Percentiles rank a stretch among this genome's conserved stretches.
Evolutionary conservation across 2,888 invertebrate species (phyloP).

Genomic region (Mactromeris polynyma): DNA sequence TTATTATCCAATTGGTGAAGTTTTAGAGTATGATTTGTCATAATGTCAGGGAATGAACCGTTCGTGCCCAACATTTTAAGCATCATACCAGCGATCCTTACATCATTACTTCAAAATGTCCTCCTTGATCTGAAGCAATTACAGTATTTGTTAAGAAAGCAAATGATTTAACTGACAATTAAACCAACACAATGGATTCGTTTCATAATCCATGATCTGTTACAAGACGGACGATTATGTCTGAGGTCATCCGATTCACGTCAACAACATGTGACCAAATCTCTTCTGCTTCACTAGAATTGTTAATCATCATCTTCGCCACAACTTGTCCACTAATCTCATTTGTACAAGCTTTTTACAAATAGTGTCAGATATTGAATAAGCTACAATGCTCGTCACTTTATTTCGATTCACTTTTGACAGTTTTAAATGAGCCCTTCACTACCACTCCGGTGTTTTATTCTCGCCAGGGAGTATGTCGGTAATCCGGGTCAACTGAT

Average conservation of each 20-base stretch:
- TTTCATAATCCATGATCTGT: background rate
- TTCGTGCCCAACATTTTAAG: too few species aligned
- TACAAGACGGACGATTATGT: background rate
- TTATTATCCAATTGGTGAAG: too few species aligned
- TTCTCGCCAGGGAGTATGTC: constrained; percentile 1
- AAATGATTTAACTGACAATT: constrained; percentile 9
- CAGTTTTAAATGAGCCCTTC: constrained; percentile 35
- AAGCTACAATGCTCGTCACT: constrained; percentile 28
- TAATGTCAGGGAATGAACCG: too few species aligned
- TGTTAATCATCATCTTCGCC: constrained; percentile 11
- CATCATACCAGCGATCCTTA: too few species aligned
- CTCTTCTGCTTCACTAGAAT: background rate
- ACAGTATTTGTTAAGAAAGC: background rate
- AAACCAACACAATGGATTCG: background rate
- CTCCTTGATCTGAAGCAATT: background rate
- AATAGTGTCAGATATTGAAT: constrained; percentile 38
- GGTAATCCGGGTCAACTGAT: constrained; percentile 40
- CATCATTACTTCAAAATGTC: background rate
- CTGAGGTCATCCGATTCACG: background rate
- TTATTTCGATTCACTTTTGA: constrained; percentile 48
- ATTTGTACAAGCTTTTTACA: constrained; percentile 22
- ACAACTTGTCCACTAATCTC: constrained; percentile 25
- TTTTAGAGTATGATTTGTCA: too few species aligned
- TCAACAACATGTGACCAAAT: background rate
- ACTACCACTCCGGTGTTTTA: constrained; percentile 15